A percentile compares a stretch with the other conserved stretches of the same genome.
phyloP scores from a whole-genome alignment of 1,140 invertebrate species.

The Drosophila sturtevanti region DNA sequence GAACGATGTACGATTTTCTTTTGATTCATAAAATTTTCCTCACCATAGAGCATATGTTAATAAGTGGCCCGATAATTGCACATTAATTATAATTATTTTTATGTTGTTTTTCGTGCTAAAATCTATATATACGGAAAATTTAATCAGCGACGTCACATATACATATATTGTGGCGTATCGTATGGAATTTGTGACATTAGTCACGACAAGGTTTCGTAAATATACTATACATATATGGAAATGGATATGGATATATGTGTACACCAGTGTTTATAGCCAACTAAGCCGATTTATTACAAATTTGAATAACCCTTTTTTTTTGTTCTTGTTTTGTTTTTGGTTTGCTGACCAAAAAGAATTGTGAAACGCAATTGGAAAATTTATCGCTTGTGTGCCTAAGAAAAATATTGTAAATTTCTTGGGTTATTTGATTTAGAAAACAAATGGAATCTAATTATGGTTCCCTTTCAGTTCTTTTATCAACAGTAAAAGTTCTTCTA shows the following conservation, averaged over 20 bases:
- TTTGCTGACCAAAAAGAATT: not conserved
- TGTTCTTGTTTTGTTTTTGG: constrained; percentile 8
- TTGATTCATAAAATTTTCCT: constrained; percentile 27
- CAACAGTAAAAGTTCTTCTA: not conserved
- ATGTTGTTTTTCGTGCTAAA: not conserved
- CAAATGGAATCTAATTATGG: constrained; percentile 15
- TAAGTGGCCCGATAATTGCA: constrained; percentile 14
- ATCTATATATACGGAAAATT: constrained; percentile 11
- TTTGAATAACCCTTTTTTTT: not conserved
- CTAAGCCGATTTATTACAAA: not conserved
- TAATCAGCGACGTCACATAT: constrained; percentile 33
- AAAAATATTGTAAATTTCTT: constrained; percentile 1
- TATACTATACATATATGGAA: not conserved
- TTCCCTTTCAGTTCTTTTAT: not conserved
- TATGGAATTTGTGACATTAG: constrained; percentile 31
- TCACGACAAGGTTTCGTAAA: constrained; percentile 28
- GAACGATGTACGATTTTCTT: constrained; percentile 17
- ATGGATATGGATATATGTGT: too few relatives aligned
- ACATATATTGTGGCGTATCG: not conserved
- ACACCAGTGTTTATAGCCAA: not conserved
- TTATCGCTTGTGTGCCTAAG: constrained; percentile 11
- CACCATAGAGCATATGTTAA: constrained; percentile 1
- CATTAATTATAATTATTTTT: constrained; percentile 34
- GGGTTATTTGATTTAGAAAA: constrained; percentile 2
- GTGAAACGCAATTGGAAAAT: constrained; percentile 40